A percentile compares a stretch with the other conserved stretches of the same genome.
Evolutionary conservation across 2,113 vertebrate species (phyloP).

Genomic region (Fregetta grallaria): DNA sequence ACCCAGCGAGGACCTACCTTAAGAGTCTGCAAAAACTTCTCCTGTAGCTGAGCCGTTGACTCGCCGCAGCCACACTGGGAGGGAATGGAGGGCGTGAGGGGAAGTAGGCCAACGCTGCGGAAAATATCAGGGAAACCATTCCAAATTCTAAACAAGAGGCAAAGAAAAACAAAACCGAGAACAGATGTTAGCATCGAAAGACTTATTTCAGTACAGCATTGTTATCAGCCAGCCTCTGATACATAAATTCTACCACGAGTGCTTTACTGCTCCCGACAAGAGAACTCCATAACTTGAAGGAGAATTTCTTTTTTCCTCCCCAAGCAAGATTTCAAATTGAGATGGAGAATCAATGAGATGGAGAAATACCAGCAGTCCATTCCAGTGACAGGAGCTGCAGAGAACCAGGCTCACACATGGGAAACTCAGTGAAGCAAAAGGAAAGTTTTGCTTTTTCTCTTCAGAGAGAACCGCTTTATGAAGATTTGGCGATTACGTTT

Average conservation of each 20-base stretch:
- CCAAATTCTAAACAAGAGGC: conserved; percentile 81
- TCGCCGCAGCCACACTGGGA: conserved; percentile 94
- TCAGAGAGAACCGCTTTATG: not conserved
- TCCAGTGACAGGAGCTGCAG: not conserved
- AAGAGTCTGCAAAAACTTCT: conserved; percentile 92
- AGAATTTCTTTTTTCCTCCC: not conserved
- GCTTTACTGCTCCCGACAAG: not conserved
- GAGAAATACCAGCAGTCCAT: not conserved
- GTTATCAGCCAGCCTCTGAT: not conserved
- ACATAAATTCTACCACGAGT: not conserved
- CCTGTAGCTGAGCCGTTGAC: conserved; percentile 92
- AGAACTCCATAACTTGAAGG: not conserved
- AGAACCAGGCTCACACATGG: not conserved
- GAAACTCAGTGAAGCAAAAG: not conserved
- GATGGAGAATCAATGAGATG: not conserved
- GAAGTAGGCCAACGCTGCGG: conserved; percentile 87
- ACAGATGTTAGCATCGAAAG: not conserved
- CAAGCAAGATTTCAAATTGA: not conserved
- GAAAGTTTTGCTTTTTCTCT: not conserved
- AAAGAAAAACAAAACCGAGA: conserved; percentile 32
- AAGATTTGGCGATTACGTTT: not conserved
- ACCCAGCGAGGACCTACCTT: conserved; percentile 74
- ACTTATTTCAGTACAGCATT: not conserved
- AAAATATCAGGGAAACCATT: conserved; percentile 85
- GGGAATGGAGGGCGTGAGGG: conserved; percentile 91